Base-by-base conservation (phyloP, 1,140 invertebrate genomes). In the Heliothis virescens region DNA sequence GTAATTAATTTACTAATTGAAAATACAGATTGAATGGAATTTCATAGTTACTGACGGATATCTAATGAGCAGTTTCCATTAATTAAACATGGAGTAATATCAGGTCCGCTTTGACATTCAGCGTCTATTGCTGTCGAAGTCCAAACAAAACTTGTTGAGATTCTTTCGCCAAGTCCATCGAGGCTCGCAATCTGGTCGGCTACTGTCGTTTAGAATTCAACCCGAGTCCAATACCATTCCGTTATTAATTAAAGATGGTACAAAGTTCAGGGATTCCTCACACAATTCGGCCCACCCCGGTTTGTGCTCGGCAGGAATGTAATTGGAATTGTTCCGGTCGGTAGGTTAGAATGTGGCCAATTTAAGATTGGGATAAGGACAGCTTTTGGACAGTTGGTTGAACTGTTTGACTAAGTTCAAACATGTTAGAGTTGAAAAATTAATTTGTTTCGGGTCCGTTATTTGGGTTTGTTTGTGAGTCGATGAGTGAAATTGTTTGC, bases 321-420 rank as follows among this genome's bases (percentile, higher is more conserved):
- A 88, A 88, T 88, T 87, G 86, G 86, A 87, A 86, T 87, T 86
- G 87, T 88, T 88, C 75, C 13, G 73, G 71, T 76, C 74, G 3
- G 74, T 34, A 76, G 82, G 85, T 86, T 81, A 85, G 82, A 86
- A 87, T 85, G 83, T 83, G 79, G 82, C 85, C 82, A 87, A 87
- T 87, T 87, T 84, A 85, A 88, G 87, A 86, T 84, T 76, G 83
- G 80, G 80, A 59, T 79, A 74, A 82, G 82, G 76, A 80, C 76
- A 79, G 76, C 53, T 47, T 76, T 79, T 73, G 63, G 81, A 79
- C 81, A 82, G 81, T 82, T 81, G 55, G 73, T 71, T 71, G n/a
- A 50, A 76, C 57, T 73, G 67, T 78, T 67, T 57, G 63, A 78
- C 63, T 78, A 69, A 78, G 60, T 78, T 69, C 29, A 63, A 78